Evolutionary conservation across 2,113 vertebrate genomes (phyloP).

Genomic region (Heliornis fulica): DNA sequence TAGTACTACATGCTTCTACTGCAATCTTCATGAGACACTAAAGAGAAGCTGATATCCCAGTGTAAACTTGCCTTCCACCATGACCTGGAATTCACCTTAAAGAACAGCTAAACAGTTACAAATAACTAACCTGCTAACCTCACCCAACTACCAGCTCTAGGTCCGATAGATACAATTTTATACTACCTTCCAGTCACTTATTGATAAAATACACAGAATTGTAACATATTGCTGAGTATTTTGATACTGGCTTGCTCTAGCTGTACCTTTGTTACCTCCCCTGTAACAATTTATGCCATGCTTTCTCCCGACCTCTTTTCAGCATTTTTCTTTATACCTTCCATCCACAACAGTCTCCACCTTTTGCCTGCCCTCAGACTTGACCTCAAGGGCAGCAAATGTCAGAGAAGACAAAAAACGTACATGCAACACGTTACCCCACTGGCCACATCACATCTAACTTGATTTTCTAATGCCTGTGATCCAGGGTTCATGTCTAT

Average conservation of each 20-base stretch:
- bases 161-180: background rate
- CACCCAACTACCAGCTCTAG: background rate
- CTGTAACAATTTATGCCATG: background rate
- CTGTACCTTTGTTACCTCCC: background rate
- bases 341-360: background rate
- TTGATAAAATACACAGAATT: background rate
- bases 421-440: fast-evolving
- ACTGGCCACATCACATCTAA: background rate
- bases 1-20: background rate
- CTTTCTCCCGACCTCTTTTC: background rate
- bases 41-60: background rate
- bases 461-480: background rate
- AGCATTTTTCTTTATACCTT: background rate
- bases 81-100: background rate
- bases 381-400: background rate
- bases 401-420: background rate
- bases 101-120: background rate
- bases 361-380: background rate
- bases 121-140: background rate
- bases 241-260: background rate
- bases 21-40: background rate
- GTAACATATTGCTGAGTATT: background rate
- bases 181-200: background rate
- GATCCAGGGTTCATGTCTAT: background rate
- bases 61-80: background rate